Base-by-base conservation (phyloP, 1,140 invertebrate genomes). In the Stegodyphus dumicola region DNA sequence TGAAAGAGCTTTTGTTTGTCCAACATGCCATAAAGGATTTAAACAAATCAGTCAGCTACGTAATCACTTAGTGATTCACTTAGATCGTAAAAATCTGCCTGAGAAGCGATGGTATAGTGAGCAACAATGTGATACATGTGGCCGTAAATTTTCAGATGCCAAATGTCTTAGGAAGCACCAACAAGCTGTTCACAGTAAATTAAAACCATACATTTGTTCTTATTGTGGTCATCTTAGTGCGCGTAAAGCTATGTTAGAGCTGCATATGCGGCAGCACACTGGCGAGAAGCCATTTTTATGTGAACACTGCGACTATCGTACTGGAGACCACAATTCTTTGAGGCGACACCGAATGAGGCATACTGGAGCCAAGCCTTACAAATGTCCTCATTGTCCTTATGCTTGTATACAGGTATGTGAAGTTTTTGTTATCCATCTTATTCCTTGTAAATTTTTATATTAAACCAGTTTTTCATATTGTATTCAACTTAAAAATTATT, bases 251-350 rank as follows among this genome's bases (percentile, higher is more conserved):
- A 91, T 91, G 90, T 86, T 95, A 13, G 92, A 94, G 87, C 91
- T 96, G 66, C 94, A 97, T 89, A 91, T 94, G 88, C 90, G 95
- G 67, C 94, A 93, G 67, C 94, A 95, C 87, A 95, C 94, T 3
- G 94, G 94, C 88, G 94, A 95, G 87, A 96, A 96, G 89, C 95
- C 95, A 0, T 97, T 96, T 89, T 91, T 92, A 48, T 98, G 96
- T 89, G 92, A 94, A 53, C 90, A 92, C 60, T 98, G 96, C 90
- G 91, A 92, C 9, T 97, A 96, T 90, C 91, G 92, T 6, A 94
- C 95, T 6, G 92, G 94, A 2, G 95, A 96, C 89, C 95, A 96
- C 90, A 96, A 96, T 89, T 94, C 95, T 2, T 91, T 96, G 74
- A 91, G 95, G 54, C 92, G 95, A 5, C 96, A 97, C 90, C 93